Conservation (phyloP, 2,888 invertebrate species). For the Himalopsyche japonica region DNA sequence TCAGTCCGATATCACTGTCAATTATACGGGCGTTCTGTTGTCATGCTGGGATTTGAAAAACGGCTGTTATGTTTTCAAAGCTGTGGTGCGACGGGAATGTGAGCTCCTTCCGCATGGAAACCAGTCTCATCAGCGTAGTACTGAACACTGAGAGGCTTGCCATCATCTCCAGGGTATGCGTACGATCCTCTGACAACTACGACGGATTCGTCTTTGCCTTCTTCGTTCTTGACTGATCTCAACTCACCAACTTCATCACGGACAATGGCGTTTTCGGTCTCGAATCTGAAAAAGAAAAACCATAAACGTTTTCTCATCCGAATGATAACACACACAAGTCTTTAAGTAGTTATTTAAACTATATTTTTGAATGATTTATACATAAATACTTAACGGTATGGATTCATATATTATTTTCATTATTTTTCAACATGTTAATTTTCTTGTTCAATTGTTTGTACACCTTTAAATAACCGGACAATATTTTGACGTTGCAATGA, state of each 20-base stretch:
- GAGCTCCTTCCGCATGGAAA: conserved; percentile 37
- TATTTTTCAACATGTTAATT: too few relatives aligned
- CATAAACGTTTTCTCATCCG: too few relatives aligned
- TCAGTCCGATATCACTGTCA: background rate
- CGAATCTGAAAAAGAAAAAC: conserved; percentile 50
- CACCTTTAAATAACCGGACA: too few relatives aligned
- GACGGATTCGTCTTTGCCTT: conserved; percentile 60
- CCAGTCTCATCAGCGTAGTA: conserved; percentile 38
- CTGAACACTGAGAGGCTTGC: conserved; percentile 47
- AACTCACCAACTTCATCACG: conserved; percentile 57
- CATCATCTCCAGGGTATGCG: conserved; percentile 61
- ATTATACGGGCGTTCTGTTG: background rate
- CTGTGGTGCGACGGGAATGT: conserved; percentile 24
- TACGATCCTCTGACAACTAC: conserved; percentile 64
- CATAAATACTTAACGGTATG: too few relatives aligned
- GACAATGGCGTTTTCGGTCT: conserved; percentile 61
- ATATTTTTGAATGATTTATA: too few relatives aligned
- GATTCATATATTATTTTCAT: too few relatives aligned
- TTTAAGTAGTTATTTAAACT: too few relatives aligned
- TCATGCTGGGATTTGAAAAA: background rate
- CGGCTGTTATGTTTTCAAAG: background rate
- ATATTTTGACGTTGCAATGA: too few relatives aligned
- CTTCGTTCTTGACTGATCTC: conserved; percentile 55
- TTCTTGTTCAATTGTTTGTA: too few relatives aligned
- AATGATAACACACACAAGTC: too few relatives aligned